Base-by-base conservation (phyloP, 2,113 vertebrate species). In the Arizona elegans region DNA sequence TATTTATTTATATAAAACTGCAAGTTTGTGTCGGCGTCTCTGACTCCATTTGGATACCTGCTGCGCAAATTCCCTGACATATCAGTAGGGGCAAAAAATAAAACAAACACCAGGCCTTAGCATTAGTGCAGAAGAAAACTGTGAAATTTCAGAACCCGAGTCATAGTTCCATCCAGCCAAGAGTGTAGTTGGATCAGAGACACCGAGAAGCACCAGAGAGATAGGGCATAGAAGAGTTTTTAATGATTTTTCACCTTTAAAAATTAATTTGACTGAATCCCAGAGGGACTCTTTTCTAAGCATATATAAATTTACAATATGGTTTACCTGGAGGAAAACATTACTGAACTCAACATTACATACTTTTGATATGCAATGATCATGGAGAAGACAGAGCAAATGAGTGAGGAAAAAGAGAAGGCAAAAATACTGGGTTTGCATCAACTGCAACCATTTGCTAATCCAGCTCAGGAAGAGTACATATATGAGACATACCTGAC, bases 71-170 rank as follows among this genome's bases (percentile, higher is more conserved):
- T 86, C 58, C 55, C 1, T 65, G 33, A 89, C 21, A 87, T 87
- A 50, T 92, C 94, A 89, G 58, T 33, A 87, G 75, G 33, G 21
- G 88, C 47, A 55, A 33, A 94, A 50, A 59, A 87, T 54, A 17
- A 93, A 33, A 52, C 5, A 53, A 86, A 29, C 12, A 19, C 33
- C 7, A 9, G 33, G 17, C 33, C 3, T 21, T 81, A 43, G 33
- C 75, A 81, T 17, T 21, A 43, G 3, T 81, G 75, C 75, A 10
- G 75, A 38, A 8, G 33, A 81, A 81, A 81, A 21, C 33, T 38
- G 65, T 75, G 17, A 43, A 43, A 43, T 43, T 8, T 43, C 75
- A 43, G 75, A 43, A 17, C 75, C 17, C 1, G 3, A 81, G 33
- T 43, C 17, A 81, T 38, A 81, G 33, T 38, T 81, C 17, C 8